Evolutionary conservation across 2,888 invertebrate genomes (phyloP).

Genomic region (Sabatieria punctata): DNA sequence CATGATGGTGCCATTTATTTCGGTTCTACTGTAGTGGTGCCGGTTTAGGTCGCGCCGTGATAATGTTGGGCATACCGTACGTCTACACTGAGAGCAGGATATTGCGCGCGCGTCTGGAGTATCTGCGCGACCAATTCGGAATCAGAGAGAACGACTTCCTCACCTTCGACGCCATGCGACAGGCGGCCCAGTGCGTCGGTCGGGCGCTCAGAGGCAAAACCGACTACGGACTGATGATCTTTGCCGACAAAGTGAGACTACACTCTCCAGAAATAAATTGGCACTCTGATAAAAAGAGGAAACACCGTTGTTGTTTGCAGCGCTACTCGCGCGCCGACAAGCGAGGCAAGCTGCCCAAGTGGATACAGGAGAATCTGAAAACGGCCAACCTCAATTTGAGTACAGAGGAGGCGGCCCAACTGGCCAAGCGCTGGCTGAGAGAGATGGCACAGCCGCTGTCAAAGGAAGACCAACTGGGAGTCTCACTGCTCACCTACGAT

Average conservation of each 20-base stretch:
- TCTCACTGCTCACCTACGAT: slow-evolving; percentile 36
- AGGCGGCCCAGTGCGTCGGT: slow-evolving; percentile 97
- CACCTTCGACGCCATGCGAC: slow-evolving; percentile 99
- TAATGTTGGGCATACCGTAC: slow-evolving; percentile 99
- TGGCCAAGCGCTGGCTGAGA: slow-evolving; percentile 72
- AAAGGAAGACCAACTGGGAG: slow-evolving; percentile 38
- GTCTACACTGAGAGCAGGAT: slow-evolving; percentile 96
- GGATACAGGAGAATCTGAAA: slow-evolving; percentile 94
- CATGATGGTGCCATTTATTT: too few species aligned
- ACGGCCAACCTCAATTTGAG: slow-evolving; percentile 85
- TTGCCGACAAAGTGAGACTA: slow-evolving; percentile 93
- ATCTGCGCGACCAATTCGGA: slow-evolving; percentile 86
- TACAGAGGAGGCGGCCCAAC: slow-evolving; percentile 87
- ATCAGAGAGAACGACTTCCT: slow-evolving; percentile 94
- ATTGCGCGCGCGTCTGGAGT: slow-evolving; percentile 75
- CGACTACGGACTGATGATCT: slow-evolving; percentile 98
- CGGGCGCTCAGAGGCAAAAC: slow-evolving; percentile 87
- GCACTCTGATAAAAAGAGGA: too few species aligned
- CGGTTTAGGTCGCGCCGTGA: slow-evolving; percentile 64
- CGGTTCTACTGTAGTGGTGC: background rate
- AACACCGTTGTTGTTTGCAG: too few species aligned
- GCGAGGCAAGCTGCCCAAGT: slow-evolving; percentile 81
- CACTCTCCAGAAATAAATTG: too few species aligned
- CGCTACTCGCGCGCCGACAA: slow-evolving; percentile 52
- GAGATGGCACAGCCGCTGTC: slow-evolving; percentile 99